Conservation (phyloP, 2,888 invertebrate species). For the Ceraclea dissimilis region DNA sequence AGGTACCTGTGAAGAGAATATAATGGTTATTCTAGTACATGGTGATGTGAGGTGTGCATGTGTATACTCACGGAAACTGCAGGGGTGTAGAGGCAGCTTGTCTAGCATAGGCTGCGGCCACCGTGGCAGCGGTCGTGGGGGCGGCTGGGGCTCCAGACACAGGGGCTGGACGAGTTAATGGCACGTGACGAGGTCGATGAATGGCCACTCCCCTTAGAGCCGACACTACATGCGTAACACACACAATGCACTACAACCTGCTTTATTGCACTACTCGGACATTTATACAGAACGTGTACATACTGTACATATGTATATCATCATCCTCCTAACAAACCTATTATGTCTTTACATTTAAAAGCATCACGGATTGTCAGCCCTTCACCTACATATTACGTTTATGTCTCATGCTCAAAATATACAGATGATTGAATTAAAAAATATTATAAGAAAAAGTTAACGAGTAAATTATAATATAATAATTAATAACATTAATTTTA, state of each 20-base stretch:
- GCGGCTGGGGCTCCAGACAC: conserved; percentile 57
- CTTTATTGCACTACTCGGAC: conserved; percentile 20
- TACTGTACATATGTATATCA: background rate
- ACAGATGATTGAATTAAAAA: conserved; percentile 18
- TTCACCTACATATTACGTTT: conserved; percentile 20
- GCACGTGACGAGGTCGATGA: conserved; percentile 61
- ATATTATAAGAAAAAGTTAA: conserved; percentile 16
- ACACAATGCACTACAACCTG: conserved; percentile 23
- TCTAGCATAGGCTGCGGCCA: conserved; percentile 61
- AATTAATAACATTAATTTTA: conserved; percentile 15
- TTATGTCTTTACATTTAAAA: conserved; percentile 16
- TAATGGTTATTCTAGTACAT: background rate
- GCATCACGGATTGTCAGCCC: conserved; percentile 25
- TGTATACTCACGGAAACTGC: conserved; percentile 17
- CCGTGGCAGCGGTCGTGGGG: conserved; percentile 61
- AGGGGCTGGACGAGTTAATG: conserved; percentile 51
- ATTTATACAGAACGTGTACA: background rate
- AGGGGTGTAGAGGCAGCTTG: conserved; percentile 12
- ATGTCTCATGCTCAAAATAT: conserved; percentile 25
- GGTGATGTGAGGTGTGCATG: conserved; percentile 2
- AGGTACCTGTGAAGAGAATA: background rate
- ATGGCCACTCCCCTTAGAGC: conserved; percentile 78
- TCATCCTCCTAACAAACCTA: background rate
- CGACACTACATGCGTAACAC: conserved; percentile 57
- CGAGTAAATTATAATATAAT: conserved; percentile 17